Evolutionary conservation across 2,888 invertebrate genomes (phyloP).

Genomic region (Polydesmus complanatus): DNA sequence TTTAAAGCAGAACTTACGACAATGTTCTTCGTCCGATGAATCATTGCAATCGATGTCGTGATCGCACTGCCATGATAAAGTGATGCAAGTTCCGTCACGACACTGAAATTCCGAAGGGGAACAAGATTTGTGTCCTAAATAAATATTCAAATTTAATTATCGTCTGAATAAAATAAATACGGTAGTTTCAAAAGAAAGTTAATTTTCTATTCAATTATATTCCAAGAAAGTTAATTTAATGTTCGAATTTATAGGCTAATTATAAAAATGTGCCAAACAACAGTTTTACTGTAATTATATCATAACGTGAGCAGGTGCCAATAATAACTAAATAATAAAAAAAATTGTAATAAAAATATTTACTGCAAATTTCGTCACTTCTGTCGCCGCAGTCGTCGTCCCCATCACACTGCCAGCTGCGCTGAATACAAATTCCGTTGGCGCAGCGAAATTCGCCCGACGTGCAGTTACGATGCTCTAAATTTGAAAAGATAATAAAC

Average conservation of each 20-base stretch:
- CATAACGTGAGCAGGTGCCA: background rate
- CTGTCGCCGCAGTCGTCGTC: constrained; percentile 69
- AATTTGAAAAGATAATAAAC: background rate
- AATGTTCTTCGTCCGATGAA: constrained; percentile 24
- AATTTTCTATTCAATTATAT: too few relatives aligned
- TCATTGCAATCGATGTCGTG: constrained; percentile 27
- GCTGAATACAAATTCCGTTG: constrained; percentile 62
- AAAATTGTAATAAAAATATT: constrained; percentile 44
- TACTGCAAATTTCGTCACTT: constrained; percentile 47
- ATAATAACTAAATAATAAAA: too few relatives aligned
- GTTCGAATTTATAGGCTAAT: background rate
- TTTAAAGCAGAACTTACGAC: constrained; percentile 28
- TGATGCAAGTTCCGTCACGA: constrained; percentile 24
- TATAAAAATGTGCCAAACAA: too few relatives aligned
- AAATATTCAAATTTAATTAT: background rate
- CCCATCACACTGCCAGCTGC: constrained; percentile 60
- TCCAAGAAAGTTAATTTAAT: too few relatives aligned
- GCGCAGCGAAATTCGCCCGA: constrained; percentile 57
- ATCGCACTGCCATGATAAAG: constrained; percentile 24
- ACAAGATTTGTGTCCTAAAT: constrained; percentile 22
- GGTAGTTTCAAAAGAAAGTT: too few relatives aligned
- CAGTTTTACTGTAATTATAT: background rate
- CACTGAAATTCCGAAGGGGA: constrained; percentile 25
- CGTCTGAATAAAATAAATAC: background rate
- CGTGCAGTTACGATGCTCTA: constrained; percentile 41